phyloP scores from a whole-genome alignment of 2,888 invertebrate species.

The Thecocarcelia acutangulata region DNA sequence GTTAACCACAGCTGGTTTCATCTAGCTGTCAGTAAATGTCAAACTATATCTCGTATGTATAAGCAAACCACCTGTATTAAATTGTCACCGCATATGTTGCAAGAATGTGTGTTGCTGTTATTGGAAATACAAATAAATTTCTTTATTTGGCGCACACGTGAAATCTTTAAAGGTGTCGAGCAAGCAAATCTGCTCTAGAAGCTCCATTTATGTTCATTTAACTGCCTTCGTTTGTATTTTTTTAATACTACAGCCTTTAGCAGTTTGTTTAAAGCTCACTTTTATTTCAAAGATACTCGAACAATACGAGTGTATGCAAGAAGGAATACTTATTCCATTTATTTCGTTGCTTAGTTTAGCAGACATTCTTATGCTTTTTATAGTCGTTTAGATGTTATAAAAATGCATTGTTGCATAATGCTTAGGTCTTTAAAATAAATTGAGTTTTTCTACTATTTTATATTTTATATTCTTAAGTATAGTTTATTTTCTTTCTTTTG shows the following conservation, averaged over 20 bases:
- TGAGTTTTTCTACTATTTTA: slow-evolving; percentile 15
- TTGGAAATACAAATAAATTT: not conserved
- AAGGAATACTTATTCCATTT: slow-evolving; percentile 4
- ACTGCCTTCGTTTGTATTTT: slow-evolving; percentile 40
- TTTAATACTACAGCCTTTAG: slow-evolving; percentile 19
- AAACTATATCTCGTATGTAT: slow-evolving; percentile 41
- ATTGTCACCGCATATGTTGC: slow-evolving; percentile 47
- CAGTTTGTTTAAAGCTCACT: not conserved
- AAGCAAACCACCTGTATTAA: slow-evolving; percentile 57
- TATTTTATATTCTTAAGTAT: not conserved
- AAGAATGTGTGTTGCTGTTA: not conserved
- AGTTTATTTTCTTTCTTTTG: slow-evolving; percentile 5
- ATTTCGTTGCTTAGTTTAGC: slow-evolving; percentile 5
- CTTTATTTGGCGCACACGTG: not conserved
- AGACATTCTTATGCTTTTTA: slow-evolving; percentile 10
- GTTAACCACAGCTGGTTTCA: slow-evolving; percentile 44
- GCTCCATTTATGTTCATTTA: slow-evolving; percentile 19
- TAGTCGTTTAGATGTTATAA: slow-evolving; percentile 14
- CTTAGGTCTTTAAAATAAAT: slow-evolving; percentile 62
- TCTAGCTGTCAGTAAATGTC: slow-evolving; percentile 57
- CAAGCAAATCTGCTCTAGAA: too few species aligned
- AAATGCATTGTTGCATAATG: slow-evolving; percentile 48
- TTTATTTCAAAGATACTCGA: not conserved
- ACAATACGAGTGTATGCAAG: too few species aligned
- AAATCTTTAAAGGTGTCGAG: too few species aligned